Base-by-base conservation (phyloP, 2,113 vertebrate genomes). In the Cebus imitator region DNA sequence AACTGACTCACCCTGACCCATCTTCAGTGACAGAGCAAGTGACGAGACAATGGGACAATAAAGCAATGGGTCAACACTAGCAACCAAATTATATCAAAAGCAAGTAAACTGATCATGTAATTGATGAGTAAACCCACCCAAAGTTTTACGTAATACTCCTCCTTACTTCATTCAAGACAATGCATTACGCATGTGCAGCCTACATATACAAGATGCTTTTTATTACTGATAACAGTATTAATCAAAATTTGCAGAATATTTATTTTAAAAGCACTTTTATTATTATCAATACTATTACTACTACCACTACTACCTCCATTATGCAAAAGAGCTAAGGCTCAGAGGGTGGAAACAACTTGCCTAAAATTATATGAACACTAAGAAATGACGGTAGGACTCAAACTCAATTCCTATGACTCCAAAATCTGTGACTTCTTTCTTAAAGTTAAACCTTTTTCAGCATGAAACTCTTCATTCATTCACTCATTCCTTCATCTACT, bases 1-100 rank as follows among this genome's bases (percentile, higher is more conserved):
- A 82, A 84, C n/a, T 90, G 93, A 94, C 84, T 96, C 87, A 92
- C 5, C 16, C 64, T 73, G 32, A 61, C 11, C 78, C 73, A 91
- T 37, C 89, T 76, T 66, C 64, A 82, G 52, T 32, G 57, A 83
- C 45, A 85, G 32, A 87, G 40, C 61, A 66, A 43, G 79, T 66
- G 40, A 68, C 14, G 18, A 94, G 61, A 85, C 58, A 97, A 94
- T 73, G 43, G 6, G 61, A 91, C 70, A 90, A 43, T 27, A 72
- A 83, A 93, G 79, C 52, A 87, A 72, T 37, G 16, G 8, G 50
- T 87, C 75, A 66, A 84, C 16, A 81, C 55, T 50, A 27, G 68
- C 76, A 94, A 48, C 18, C 86, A 97, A 85, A 81, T 45, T 55
- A 73, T 0, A 96, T 72, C 79, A 87, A 87, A 93, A 50, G 23